These are phyloP conservation scores for Ellobium chinense DNA, from an alignment of 2,888 invertebrate species.

Conservation along the genomic window DNA sequence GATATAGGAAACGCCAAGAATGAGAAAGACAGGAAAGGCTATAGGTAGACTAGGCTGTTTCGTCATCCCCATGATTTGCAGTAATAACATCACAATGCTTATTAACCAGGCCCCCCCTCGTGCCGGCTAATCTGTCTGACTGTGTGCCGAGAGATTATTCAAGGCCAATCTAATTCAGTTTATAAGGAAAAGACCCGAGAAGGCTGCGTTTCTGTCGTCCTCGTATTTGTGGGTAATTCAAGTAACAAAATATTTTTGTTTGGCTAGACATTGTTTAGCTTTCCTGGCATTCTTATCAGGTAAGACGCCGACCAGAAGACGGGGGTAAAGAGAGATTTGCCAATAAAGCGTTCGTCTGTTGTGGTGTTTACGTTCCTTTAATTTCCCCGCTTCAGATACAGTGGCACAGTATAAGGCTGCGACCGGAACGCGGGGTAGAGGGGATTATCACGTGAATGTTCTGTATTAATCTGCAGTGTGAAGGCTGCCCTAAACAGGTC, in stretches of 20 bases:
- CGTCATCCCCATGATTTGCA: neutral
- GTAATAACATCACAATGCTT: neutral
- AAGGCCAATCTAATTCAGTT: neutral
- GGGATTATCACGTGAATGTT: neutral
- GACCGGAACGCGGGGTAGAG: neutral
- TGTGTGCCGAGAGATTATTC: neutral
- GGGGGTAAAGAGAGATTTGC: neutral
- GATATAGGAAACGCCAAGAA: no score
- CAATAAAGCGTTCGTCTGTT: neutral
- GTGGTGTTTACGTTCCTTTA: neutral
- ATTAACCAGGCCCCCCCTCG: neutral
- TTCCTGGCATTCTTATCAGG: slow-evolving; percentile 21
- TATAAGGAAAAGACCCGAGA: neutral
- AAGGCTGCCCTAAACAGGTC: neutral
- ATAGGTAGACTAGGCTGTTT: no score
- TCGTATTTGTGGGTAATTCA: slow-evolving; percentile 4
- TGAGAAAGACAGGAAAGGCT: no score
- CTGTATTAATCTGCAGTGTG: neutral
- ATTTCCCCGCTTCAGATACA: neutral
- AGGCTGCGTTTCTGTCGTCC: neutral
- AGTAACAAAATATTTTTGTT: slow-evolving; percentile 32
- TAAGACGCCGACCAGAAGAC: neutral
- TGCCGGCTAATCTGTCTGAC: neutral
- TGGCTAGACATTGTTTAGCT: slow-evolving; percentile 32
- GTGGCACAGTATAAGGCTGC: neutral